Conservation (phyloP, 1,140 invertebrate species). For the Aphis gossypii region DNA sequence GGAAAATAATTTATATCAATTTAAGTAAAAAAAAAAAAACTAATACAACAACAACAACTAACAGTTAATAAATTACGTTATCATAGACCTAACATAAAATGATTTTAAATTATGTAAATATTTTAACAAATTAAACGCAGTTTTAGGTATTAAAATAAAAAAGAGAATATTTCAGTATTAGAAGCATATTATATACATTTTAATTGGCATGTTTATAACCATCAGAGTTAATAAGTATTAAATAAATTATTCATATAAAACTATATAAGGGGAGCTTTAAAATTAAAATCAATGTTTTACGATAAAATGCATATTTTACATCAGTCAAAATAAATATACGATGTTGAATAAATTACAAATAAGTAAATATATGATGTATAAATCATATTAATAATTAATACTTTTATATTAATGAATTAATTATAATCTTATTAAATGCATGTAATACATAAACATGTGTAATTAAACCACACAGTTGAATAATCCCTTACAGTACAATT, state of each 20-base stretch:
- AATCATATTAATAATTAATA: neutral
- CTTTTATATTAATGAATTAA: neutral
- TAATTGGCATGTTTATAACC: neutral
- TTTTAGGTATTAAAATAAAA: neutral
- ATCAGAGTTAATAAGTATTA: neutral
- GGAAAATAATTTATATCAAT: neutral
- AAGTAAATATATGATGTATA: neutral
- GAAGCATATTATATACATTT: neutral
- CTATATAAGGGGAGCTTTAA: neutral
- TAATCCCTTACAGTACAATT: neutral
- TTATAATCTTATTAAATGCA: neutral
- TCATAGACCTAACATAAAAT: neutral
- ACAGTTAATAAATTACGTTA: neutral
- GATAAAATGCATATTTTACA: neutral
- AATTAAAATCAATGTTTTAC: neutral
- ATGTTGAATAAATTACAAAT: neutral
- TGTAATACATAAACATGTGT: neutral
- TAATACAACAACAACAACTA: neutral
- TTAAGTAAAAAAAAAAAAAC: neutral
- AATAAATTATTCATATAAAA: constrained; percentile 8
- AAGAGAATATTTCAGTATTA: neutral
- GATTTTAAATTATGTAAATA: neutral
- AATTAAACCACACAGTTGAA: neutral
- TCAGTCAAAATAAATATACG: neutral
- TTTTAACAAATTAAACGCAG: neutral